Percentiles rank a stretch among this genome's conserved stretches.
Evolutionary conservation across 2,113 vertebrate genomes (phyloP).

Genomic region (Burhinus bistriatus): DNA sequence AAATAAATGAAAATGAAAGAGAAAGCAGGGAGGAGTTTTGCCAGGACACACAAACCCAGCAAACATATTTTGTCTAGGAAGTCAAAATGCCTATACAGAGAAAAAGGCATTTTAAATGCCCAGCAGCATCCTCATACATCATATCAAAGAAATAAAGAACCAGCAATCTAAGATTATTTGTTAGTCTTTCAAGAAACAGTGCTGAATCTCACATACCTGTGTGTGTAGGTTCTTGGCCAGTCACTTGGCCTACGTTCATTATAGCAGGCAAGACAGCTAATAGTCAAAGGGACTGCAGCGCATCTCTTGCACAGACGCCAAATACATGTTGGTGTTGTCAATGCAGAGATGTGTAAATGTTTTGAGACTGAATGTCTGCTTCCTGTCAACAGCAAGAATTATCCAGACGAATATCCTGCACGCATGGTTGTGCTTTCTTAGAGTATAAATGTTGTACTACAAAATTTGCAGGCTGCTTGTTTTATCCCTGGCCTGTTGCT

Average conservation of each 20-base stretch:
- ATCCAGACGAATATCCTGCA: slow-evolving; percentile 2
- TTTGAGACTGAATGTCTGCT: slow-evolving; percentile 46
- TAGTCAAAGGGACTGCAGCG: background rate
- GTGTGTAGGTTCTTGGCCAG: background rate
- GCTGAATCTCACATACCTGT: background rate
- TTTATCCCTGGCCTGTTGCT: background rate
- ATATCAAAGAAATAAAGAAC: background rate
- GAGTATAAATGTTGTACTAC: background rate
- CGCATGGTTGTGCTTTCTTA: background rate
- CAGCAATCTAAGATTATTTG: background rate
- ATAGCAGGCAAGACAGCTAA: background rate
- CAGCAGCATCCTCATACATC: background rate
- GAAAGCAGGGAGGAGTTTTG: background rate
- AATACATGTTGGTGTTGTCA: slow-evolving; percentile 21
- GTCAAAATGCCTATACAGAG: background rate
- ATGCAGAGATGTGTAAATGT: slow-evolving; percentile 12
- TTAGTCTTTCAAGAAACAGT: background rate
- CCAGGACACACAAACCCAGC: background rate
- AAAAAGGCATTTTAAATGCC: background rate
- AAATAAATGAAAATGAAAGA: background rate
- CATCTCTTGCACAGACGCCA: background rate
- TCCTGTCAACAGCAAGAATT: slow-evolving; percentile 49
- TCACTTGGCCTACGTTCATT: fast-evolving
- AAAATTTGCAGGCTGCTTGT: background rate
- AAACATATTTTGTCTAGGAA: background rate